These are phyloP conservation scores for Sitophilus oryzae DNA, from an alignment of 1,140 invertebrate species.

Conservation along the genomic window DNA sequence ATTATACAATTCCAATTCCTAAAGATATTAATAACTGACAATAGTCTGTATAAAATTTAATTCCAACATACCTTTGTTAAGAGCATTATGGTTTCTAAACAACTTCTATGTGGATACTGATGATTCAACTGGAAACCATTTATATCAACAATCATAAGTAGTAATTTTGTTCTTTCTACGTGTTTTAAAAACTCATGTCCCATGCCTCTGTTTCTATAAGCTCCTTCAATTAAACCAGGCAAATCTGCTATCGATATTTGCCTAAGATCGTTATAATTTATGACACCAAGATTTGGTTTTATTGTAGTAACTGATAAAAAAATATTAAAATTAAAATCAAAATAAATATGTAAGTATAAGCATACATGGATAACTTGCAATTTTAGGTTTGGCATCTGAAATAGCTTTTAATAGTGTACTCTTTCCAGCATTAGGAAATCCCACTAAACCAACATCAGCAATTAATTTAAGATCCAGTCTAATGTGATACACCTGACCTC, in stretches of 20 bases:
- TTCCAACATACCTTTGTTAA: constrained; percentile 66
- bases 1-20: constrained; percentile 91
- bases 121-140: constrained; percentile 77
- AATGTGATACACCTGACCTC: constrained; percentile 61
- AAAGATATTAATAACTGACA: constrained; percentile 27
- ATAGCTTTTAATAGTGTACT: constrained; percentile 77
- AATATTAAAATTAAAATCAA: background rate
- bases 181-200: constrained; percentile 84
- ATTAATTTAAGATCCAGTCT: constrained; percentile 81
- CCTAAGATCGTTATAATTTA: constrained; percentile 66
- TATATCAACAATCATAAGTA: constrained; percentile 85
- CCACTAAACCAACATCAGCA: constrained; percentile 85
- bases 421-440: constrained; percentile 94
- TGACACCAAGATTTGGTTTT: constrained; percentile 69
- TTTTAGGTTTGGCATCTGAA: constrained; percentile 81
- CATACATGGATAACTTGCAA: constrained; percentile 85
- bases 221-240: constrained; percentile 92
- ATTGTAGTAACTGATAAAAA: constrained; percentile 72
- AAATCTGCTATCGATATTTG: constrained; percentile 85
- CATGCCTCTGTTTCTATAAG: constrained; percentile 77
- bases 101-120: constrained; percentile 58
- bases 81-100: constrained; percentile 81
- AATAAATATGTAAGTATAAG: constrained; percentile 6
- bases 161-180: constrained; percentile 81
- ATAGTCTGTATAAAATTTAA: background rate